Evolutionary conservation across 2,888 invertebrate species (phyloP).

Genomic region (Epistrophe grossulariae): DNA sequence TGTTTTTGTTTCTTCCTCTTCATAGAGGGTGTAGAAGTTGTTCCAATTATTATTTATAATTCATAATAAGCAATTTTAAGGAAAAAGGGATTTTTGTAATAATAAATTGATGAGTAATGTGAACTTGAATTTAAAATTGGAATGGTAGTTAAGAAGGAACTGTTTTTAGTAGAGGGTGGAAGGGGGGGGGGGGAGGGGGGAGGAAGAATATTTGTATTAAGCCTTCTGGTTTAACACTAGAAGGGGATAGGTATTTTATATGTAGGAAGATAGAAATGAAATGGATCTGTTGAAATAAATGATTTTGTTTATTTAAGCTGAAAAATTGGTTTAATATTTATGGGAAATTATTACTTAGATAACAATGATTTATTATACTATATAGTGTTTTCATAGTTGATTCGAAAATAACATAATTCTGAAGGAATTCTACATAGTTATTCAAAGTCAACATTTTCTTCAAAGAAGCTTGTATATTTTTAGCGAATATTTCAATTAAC

Average conservation of each 20-base stretch:
- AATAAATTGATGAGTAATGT: constrained; percentile 56
- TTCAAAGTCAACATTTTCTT: too few relatives aligned
- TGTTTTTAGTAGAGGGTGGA: too few relatives aligned
- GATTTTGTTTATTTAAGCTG: constrained; percentile 25
- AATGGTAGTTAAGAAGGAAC: background rate
- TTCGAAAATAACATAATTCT: background rate
- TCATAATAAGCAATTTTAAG: constrained; percentile 60
- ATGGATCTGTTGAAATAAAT: constrained; percentile 27
- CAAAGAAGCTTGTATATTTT: too few relatives aligned
- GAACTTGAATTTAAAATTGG: background rate
- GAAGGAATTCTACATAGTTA: background rate
- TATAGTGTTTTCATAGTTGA: background rate
- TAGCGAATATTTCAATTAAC: too few relatives aligned
- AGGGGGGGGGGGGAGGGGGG: background rate
- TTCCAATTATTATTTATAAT: constrained; percentile 53
- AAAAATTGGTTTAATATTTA: constrained; percentile 30
- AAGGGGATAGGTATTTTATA: background rate
- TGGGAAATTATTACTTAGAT: constrained; percentile 21
- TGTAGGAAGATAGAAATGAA: constrained; percentile 18
- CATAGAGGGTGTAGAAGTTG: background rate
- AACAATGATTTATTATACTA: constrained; percentile 36
- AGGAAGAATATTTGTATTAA: background rate
- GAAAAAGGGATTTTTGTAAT: constrained; percentile 49
- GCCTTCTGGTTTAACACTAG: background rate
- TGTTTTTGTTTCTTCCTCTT: background rate